Base-by-base conservation (phyloP, 2,113 vertebrate species). In the Melanerpes formicivorus region DNA sequence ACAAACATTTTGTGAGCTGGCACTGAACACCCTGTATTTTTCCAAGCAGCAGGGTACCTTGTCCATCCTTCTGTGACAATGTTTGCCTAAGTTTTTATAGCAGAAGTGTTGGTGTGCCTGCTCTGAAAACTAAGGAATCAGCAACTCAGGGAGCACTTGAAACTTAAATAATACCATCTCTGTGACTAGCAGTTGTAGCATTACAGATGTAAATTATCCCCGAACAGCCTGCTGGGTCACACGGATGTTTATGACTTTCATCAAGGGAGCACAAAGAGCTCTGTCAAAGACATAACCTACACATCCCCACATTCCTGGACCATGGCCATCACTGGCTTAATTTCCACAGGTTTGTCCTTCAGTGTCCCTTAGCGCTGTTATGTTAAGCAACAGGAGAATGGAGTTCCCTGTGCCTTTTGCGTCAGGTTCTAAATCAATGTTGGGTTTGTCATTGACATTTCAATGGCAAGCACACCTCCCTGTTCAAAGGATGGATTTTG, bases 401-500 rank as follows among this genome's bases (percentile, higher is more conserved):
- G 86, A 4, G 11, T 60, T 91, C 48, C 42, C 21, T 30, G 29
- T 30, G 29, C 59, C 34, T 88, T 87, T 92, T 93, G 6, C 7
- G 2, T 73, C 56, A 44, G 14, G 21, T 70, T 93, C 73, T 81
- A 89, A 56, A 59, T 55, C 75, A 52, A 9, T 70, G 52, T 75
- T 76, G 78, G 84, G 60, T 73, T 90, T 90, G 27, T 50, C 22
- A 4, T 59, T 93, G 93, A 59, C 44, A 26, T 93, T 87, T 84
- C 86, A 70, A 52, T 75, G 84, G 64, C 44, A 65, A 85, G 72
- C 54, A 70, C 78, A 76, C 71, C 80, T 93, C 60, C 32, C 71
- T 80, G 0, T 59, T 70, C 72, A 88, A 91, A 92, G 64, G 46
- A 67, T 69, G 66, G 34, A 78, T 89, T 88, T 58, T 95, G 87